A percentile compares a stretch with the other conserved stretches of the same genome.
These are phyloP conservation scores for Caloenas nicobarica DNA, from an alignment of 2,113 vertebrate species.

Conservation along the genomic window DNA sequence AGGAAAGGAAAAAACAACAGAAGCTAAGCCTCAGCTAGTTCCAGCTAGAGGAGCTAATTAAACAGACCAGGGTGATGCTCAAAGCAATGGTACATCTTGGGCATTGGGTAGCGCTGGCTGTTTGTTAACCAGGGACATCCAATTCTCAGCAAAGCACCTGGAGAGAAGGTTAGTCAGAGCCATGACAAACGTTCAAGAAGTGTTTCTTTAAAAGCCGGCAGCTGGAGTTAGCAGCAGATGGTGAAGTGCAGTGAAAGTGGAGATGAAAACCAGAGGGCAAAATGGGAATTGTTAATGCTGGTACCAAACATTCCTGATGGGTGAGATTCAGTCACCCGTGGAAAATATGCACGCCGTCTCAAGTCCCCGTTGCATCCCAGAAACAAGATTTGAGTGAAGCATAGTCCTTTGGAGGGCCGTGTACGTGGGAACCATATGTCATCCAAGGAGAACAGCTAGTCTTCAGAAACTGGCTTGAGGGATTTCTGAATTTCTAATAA, in stretches of 20 bases:
- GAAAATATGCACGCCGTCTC: not conserved
- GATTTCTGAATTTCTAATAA: slow-evolving; percentile 7
- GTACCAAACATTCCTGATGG: not conserved
- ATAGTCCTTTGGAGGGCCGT: not conserved
- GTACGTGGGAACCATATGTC: not conserved
- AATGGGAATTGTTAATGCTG: not conserved
- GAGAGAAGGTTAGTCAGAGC: not conserved
- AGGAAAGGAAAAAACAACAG: slow-evolving; percentile 4
- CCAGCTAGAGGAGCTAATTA: not conserved
- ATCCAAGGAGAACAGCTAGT: not conserved
- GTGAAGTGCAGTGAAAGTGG: not conserved
- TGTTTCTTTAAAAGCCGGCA: not conserved
- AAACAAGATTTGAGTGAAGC: not conserved
- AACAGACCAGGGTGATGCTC: not conserved
- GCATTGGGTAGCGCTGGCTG: not conserved
- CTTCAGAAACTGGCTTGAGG: not conserved
- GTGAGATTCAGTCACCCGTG: not conserved
- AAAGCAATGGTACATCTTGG: not conserved
- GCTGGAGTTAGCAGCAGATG: slow-evolving; percentile 21
- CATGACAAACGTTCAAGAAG: not conserved
- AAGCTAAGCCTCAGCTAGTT: slow-evolving; percentile 12
- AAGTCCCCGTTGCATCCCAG: not conserved
- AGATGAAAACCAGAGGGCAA: slow-evolving; percentile 13
- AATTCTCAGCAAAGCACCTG: not conserved
- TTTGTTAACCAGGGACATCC: not conserved